Evolutionary conservation across 2,888 invertebrate species (phyloP), one percentile per base, ranked within the genome.

Genomic region (Kryphioiulus occultus): DNA sequence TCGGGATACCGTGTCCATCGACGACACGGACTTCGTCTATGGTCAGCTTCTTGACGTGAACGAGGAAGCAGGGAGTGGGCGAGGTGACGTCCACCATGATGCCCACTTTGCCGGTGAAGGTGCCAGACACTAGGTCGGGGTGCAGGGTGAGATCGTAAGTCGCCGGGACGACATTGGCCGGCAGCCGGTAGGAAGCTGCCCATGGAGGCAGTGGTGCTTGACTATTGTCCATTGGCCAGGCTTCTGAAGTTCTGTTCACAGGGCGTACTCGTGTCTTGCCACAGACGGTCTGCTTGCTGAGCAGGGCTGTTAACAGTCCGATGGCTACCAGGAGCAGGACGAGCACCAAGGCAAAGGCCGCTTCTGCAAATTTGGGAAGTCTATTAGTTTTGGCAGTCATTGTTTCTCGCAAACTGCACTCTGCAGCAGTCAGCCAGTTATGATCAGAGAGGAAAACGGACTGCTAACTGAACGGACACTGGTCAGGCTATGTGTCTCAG

Each of bases 81-180:
- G 90, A 87, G 0, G 89, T 90, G 7, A 93, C 90, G 7, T 91
- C 89, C 0, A 93, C 88, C 88, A 90, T 90, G 30, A 92, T 92
- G 87, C 88, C 88, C 2, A 94, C 94, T 86, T 92, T 92, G 19
- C 96, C 96, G 84, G 89, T 90, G 90, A 94, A 95, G 17, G 92
- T 91, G 88, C 93, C 94, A 90, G 93, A 91, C 89, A 93, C 92
- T 89, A 95, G 92, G 90, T 95, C 92, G 0, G 96, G 96, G 90
- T 94, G 92, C 47, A 96, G 92, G 86, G 92, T 93, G 4, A 97
- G 92, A 90, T 95, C 94, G 91, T 97, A 97, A 89, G 94, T 93
- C 26, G 91, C 90, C 0, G 96, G 96, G 44, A 92, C 91, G 0
- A 95, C 92, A 78, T 93, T 91, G 53, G 91, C 92, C 0, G 95